Evolutionary conservation across 2,888 invertebrate species (phyloP).

Genomic region (Cecidostiba fungosa): DNA sequence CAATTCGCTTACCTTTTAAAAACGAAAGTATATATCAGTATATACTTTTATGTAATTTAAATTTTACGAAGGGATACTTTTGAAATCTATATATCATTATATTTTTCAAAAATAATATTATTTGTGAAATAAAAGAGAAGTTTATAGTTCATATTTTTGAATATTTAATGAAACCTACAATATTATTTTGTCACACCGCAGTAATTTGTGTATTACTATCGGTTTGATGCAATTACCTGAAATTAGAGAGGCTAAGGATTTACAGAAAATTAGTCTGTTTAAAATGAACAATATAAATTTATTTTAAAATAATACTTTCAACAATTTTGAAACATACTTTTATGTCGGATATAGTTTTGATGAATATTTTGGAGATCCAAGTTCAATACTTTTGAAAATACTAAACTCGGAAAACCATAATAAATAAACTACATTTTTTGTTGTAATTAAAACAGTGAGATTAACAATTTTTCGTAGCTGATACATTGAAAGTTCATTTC

Average conservation of each 20-base stretch:
- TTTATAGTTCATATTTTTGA: slow-evolving; percentile 45
- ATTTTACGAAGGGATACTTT: slow-evolving; percentile 52
- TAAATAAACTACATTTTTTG: slow-evolving; percentile 37
- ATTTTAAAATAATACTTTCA: slow-evolving; percentile 63
- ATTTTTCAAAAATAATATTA: slow-evolving; percentile 57
- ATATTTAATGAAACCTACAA: slow-evolving; percentile 45
- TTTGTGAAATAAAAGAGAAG: slow-evolving; percentile 55
- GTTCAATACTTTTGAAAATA: slow-evolving; percentile 49
- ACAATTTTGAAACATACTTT: slow-evolving; percentile 56
- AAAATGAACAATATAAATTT: slow-evolving; percentile 61
- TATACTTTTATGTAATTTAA: slow-evolving; percentile 52
- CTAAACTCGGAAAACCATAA: slow-evolving; percentile 45
- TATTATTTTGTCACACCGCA: background rate
- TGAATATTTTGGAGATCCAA: slow-evolving; percentile 39
- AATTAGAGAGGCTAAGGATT: background rate
- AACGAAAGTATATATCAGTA: slow-evolving; percentile 46
- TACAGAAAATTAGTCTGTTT: slow-evolving; percentile 19
- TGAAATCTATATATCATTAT: slow-evolving; percentile 54
- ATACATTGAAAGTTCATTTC: slow-evolving; percentile 49
- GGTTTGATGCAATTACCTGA: background rate
- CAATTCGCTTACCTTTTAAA: slow-evolving; percentile 34
- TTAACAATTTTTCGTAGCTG: slow-evolving; percentile 42
- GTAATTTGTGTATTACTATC: background rate
- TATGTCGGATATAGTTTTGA: slow-evolving; percentile 17
- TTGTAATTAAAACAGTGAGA: slow-evolving; percentile 42